Percentiles rank a stretch among this genome's conserved stretches.
Evolutionary conservation across 1,140 invertebrate genomes (phyloP).

Genomic region (Mamestra configurata): DNA sequence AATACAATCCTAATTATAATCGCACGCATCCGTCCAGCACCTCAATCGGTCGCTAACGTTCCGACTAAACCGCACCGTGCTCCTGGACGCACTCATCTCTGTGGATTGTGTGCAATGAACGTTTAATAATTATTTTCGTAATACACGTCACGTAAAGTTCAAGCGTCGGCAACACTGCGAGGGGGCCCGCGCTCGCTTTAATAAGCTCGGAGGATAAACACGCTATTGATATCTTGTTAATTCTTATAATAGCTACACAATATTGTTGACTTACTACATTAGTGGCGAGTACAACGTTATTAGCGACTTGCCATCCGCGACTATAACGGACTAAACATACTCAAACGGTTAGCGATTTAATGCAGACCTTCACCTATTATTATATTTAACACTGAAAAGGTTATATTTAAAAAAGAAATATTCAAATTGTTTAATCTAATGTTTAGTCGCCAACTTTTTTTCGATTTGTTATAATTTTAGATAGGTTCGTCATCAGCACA

Average conservation of each 20-base stretch:
- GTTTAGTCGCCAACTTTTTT: no score
- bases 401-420: slow-evolving; percentile 30
- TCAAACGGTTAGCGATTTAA: slow-evolving; percentile 13
- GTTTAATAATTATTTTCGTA: slow-evolving; percentile 59
- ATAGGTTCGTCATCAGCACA: background rate
- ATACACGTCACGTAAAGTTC: slow-evolving; percentile 56
- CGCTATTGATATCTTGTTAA: slow-evolving; percentile 49
- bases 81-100: slow-evolving; percentile 64
- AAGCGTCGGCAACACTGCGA: slow-evolving; percentile 45
- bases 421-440: no score
- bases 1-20: slow-evolving; percentile 88
- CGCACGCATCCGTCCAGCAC: slow-evolving; percentile 86
- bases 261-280: slow-evolving; percentile 30
- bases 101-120: slow-evolving; percentile 59
- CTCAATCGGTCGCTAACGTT: slow-evolving; percentile 82
- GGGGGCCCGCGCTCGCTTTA: slow-evolving; percentile 41
- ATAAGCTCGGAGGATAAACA: slow-evolving; percentile 47
- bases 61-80: slow-evolving; percentile 69
- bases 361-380: slow-evolving; percentile 26
- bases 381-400: slow-evolving; percentile 42
- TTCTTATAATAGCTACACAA: slow-evolving; percentile 31
- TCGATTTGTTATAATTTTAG: background rate
- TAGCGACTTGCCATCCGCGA: slow-evolving; percentile 16
- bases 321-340: background rate
- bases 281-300: slow-evolving; percentile 27